Evolutionary conservation across 2,797 vertebrate genomes (phyloP), one percentile per base, ranked within the genome.

Genomic region (Mergus octosetaceus): DNA sequence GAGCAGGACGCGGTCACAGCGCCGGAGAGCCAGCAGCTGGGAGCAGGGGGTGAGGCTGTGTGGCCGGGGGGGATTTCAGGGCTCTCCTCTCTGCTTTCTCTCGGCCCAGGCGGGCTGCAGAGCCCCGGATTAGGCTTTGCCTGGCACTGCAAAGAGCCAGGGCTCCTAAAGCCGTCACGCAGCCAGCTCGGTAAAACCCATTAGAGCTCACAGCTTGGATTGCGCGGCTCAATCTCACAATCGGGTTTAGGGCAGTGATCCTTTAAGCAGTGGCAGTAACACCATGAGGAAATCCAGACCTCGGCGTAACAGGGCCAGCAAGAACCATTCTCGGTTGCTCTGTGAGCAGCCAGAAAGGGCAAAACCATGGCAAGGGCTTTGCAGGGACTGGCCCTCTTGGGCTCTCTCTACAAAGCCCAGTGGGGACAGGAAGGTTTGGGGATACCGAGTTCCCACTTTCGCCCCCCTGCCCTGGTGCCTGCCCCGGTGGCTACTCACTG

Each of bases 401-500:
- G 19, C 4, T 19, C 2, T 32, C 47, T 62, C 39, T 20, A 41
- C 14, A 43, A 54, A 71, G 28, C 38, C 45, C 53, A 11, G 32
- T 22, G 27, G 45, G 34, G 54, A 32, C 27, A 11, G 70, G 71
- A 27, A 18, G 28, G 11, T 8, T 43, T 28, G 14, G 62, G 32
- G 30, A 7, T 19, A 11, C 28, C 24, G 20, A 2, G 54, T 7
- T 47, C 16, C 14, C 3, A 21, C 32, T 36, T 49, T 36, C 58
- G 1, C 19, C 21, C 16, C 21, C 10, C 22, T 1, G 6, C 9
- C 60, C 43, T 21, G 2, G 15, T 10, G 19, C 14, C 11, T 2
- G 6, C 24, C 36, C 20, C 16, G 15, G 10, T 5, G 5, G 11
- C 6, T 25, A 96, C 99, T 99, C 95, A 99, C 99, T 99, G 77